A percentile compares a stretch with the other conserved stretches of the same genome.
phyloP scores from a whole-genome alignment of 1,140 invertebrate genomes.

The Polypedilum vanderplanki region DNA sequence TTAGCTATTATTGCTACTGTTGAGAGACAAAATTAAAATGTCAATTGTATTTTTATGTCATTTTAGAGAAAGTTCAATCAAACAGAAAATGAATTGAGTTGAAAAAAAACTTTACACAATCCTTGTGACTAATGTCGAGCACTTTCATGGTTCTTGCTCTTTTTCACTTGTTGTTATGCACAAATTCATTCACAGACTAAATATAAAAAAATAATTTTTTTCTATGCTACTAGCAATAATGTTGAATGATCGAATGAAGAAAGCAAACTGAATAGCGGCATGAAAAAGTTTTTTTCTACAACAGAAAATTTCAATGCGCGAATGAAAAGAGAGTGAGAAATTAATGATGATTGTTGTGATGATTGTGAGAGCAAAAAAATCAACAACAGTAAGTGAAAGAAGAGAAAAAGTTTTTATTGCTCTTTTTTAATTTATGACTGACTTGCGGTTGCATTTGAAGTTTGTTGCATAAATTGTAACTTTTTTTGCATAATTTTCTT shows the following conservation, averaged over 20 bases:
- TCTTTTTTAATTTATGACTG: too few species aligned
- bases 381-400: neutral
- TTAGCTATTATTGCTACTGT: neutral
- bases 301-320: neutral
- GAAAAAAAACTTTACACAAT: neutral
- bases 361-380: neutral
- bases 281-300: neutral
- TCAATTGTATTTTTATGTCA: neutral
- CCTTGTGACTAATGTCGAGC: slow-evolving; percentile 11
- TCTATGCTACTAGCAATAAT: neutral
- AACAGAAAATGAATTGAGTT: neutral
- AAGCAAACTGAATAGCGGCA: slow-evolving; percentile 17
- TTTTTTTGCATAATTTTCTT: too few species aligned
- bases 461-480: too few species aligned
- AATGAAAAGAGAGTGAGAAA: neutral
- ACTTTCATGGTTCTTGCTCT: neutral
- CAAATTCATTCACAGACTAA: slow-evolving; percentile 21
- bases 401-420: neutral
- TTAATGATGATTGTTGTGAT: neutral
- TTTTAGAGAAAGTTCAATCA: neutral
- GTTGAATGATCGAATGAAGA: neutral
- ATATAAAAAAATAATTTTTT: neutral
- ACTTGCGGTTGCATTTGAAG: too few species aligned
- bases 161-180: neutral
- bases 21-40: neutral